Base-by-base conservation (phyloP, 2,888 invertebrate genomes). In the Keiferia lycopersicella region DNA sequence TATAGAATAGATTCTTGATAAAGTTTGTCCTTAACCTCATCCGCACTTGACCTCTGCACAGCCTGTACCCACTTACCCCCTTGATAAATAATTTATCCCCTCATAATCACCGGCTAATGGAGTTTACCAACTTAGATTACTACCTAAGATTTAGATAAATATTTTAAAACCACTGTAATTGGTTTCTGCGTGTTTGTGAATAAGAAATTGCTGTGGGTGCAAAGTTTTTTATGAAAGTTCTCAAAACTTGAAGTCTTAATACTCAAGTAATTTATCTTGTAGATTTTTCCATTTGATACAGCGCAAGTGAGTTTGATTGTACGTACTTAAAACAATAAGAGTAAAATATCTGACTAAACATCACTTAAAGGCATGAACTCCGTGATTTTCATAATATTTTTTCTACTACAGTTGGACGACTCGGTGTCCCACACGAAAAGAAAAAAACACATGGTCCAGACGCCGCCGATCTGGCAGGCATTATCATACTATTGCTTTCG, bases 131-230 rank as follows among this genome's bases (percentile, higher is more conserved):
- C 73, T 77, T 75, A 77, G 73, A 77, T 78, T 74, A 69, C 62
- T 63, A 61, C 56, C 61, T 67, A 64, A 64, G 64, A 59, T 60
- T 59, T 65, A 63, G 56, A 74, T 81, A 74, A 77, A 84, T 83
- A 79, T 81, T 82, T 26, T 78, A 71, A 79, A 77, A 71, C 72
- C 70, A 59, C 66, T 65, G 69, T 82, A 84, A 83, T 84, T 82
- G 82, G 84, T 82, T 82, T 67, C 74, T 81, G 76, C 76, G 78
- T 78, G 75, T 77, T 76, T 75, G 71, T 81, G 78, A 82, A 83
- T 84, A 82, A 81, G 75, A 76, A 73, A 83, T 81, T 73, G 65
- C 71, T 78, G 74, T 22, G 14, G 41, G 16, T 39, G 18, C 34
- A 30, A n/a, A 45, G 16, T n/a, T 45, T 16, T 14, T 45, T 16